Conservation (phyloP, 1,140 invertebrate genomes). For the Cyclina sinensis region DNA sequence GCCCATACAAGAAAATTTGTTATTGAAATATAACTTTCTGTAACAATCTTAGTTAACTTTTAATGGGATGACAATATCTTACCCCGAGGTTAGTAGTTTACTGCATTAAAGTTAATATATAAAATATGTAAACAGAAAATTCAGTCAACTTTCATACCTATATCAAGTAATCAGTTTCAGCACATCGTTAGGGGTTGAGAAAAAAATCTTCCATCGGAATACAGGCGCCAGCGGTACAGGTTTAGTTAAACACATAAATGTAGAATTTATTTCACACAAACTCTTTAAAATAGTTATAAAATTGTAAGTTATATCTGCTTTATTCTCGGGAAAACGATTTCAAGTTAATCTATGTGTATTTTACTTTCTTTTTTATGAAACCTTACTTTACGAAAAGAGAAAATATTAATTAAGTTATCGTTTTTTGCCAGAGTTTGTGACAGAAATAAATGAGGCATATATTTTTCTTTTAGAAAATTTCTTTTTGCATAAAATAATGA, state of each 20-base stretch:
- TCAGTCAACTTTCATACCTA: too few species aligned
- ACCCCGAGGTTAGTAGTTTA: too few species aligned
- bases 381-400: background rate
- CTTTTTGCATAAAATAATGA: background rate
- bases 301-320: background rate
- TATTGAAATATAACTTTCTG: too few species aligned
- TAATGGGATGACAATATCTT: too few species aligned
- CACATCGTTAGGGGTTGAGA: too few species aligned
- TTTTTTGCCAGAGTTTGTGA: background rate
- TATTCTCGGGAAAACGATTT: background rate
- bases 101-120: too few species aligned
- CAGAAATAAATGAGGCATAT: background rate
- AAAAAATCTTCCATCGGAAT: background rate
- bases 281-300: slow-evolving; percentile 8
- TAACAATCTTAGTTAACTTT: too few species aligned
- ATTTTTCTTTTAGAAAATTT: background rate
- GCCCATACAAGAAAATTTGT: too few species aligned
- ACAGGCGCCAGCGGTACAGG: background rate
- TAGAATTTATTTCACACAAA: slow-evolving; percentile 1
- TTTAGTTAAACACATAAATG: background rate
- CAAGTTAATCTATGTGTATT: background rate
- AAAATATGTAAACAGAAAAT: too few species aligned
- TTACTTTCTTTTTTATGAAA: background rate
- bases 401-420: slow-evolving; percentile 3
- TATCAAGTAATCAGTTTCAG: too few species aligned